Evolutionary conservation across 2,113 vertebrate genomes (phyloP).

Genomic region (Podarcis muralis): DNA sequence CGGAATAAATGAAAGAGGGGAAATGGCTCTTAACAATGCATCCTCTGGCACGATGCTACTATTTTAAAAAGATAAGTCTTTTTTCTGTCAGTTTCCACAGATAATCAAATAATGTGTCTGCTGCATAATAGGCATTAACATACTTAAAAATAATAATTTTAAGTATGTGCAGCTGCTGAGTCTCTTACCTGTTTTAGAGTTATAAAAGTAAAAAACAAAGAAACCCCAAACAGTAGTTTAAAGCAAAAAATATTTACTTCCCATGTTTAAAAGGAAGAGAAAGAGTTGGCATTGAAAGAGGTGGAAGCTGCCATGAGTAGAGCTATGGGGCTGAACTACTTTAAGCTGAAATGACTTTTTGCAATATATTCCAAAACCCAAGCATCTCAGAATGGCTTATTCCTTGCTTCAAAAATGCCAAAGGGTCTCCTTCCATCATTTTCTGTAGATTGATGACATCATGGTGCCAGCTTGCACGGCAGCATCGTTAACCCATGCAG

Average conservation of each 20-base stretch:
- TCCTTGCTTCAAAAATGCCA: background rate
- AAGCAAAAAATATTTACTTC: background rate
- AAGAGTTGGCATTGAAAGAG: background rate
- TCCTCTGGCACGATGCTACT: background rate
- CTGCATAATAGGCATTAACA: background rate
- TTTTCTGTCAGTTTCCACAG: slow-evolving; percentile 32
- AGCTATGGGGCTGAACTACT: background rate
- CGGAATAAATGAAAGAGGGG: background rate
- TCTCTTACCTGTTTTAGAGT: background rate
- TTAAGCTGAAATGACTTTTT: background rate
- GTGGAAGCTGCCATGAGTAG: background rate
- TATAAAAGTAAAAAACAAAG: background rate
- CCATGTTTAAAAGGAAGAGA: accelerated
- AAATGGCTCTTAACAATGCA: background rate
- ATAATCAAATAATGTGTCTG: slow-evolving; percentile 24
- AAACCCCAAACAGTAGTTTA: background rate
- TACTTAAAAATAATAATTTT: background rate
- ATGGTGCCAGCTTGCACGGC: background rate
- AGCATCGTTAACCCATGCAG: background rate
- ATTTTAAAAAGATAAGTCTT: background rate
- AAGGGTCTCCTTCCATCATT: background rate
- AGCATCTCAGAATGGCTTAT: background rate
- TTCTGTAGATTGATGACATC: background rate
- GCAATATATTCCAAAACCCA: background rate
- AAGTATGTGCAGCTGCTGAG: background rate